Base-by-base conservation (phyloP, 92 coral and sea anemone species). In the Heteractis magnifica region DNA sequence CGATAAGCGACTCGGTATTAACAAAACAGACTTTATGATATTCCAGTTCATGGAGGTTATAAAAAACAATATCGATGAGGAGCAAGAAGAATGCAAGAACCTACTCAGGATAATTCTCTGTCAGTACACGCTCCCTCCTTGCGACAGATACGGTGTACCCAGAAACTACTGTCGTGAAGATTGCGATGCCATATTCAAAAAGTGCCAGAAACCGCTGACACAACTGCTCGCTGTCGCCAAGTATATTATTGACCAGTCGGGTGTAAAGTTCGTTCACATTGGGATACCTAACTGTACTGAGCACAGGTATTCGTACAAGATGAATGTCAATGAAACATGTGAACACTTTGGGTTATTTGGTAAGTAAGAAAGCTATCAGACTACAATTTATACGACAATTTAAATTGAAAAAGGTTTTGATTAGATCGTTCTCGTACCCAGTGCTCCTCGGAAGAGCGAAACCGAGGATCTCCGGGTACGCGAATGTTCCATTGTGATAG, bases 311-410 rank as follows among this genome's bases (percentile, higher is more conserved):
- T 82, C 93, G 16, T 81, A 72, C 23, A 83, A 86, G 49, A 77
- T 77, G 58, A 26, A 72, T 4, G 81, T 83, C 18, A 91, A 93
- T 59, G 21, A 9, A 18, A 82, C 92, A 0, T 96, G 99, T 65
- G 71, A 90, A 16, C 96, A 96, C 81, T 87, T 88, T 86, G 99
- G 98, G 59, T 77, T 96, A 18, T 94, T 92, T 79, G 94, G 99
- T 96, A 86, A 89, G 93, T 81, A 6, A 62, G 44, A 34, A 34
- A 0, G 44, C 44, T 34, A 34, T 1, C 3, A 34, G 44, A 26
- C 34, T 34, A 34, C 44, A 0, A 34, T 34, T 34, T 34, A 34
- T 34, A 34, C 2, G 44, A 34, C 44, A 34, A 34, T 34, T 34
- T 2, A 34, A 34, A 34, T 34, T 34, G 44, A 34, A 2, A 34